A percentile compares a stretch with the other conserved stretches of the same genome.
Conservation (phyloP, 2,888 invertebrate species). For the Crematogaster levior region DNA sequence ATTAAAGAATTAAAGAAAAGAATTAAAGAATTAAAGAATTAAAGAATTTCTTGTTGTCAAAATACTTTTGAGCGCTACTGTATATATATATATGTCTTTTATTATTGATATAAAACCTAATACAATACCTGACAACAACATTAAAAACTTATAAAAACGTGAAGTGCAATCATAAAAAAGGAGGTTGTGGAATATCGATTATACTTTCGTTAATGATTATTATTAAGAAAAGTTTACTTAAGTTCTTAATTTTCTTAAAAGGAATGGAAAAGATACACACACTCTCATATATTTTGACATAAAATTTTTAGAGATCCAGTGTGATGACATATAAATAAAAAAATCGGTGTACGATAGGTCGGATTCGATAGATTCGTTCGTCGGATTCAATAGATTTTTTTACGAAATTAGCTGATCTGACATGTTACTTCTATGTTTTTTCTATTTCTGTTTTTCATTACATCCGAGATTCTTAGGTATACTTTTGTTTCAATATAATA, state of each 20-base stretch:
- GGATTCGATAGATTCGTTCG: constrained; percentile 58
- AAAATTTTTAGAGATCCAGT: too few relatives aligned
- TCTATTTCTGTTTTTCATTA: constrained; percentile 64
- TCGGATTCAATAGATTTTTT: too few relatives aligned
- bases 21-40: too few relatives aligned
- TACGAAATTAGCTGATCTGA: constrained; percentile 30
- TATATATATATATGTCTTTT: too few relatives aligned
- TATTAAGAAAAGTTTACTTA: neutral
- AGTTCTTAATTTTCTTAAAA: neutral
- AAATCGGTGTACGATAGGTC: too few relatives aligned
- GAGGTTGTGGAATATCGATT: neutral
- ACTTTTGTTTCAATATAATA: too few relatives aligned
- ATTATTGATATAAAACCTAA: neutral
- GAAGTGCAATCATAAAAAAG: neutral
- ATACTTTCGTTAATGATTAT: neutral
- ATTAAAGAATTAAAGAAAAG: too few relatives aligned
- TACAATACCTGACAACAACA: too few relatives aligned
- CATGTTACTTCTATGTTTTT: too few relatives aligned
- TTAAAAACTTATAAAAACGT: neutral
- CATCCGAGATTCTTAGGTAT: constrained; percentile 50
- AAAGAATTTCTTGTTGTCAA: too few relatives aligned
- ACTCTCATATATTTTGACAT: neutral
- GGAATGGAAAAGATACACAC: neutral
- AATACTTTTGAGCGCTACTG: too few relatives aligned
- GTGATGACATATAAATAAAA: too few relatives aligned